phyloP scores from a whole-genome alignment of 2,797 vertebrate species.

The Acanthurus tractus region DNA sequence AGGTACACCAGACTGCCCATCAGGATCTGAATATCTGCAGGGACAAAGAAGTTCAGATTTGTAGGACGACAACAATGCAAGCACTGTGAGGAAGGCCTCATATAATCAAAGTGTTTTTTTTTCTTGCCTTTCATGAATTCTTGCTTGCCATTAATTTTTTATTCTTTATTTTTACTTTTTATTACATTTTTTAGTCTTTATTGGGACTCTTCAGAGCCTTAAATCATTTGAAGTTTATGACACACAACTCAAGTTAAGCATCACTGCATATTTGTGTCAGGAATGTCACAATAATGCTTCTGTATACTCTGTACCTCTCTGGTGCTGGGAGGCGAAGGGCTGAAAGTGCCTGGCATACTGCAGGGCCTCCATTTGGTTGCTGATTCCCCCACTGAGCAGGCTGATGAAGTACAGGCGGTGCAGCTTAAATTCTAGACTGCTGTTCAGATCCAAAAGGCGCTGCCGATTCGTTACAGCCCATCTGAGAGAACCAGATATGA shows the following conservation, averaged over 20 bases:
- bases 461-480: constrained; percentile 92
- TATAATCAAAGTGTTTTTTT: background rate
- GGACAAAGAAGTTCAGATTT: constrained; percentile 6
- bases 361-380: constrained; percentile 91
- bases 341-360: constrained; percentile 93
- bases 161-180: no score
- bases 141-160: background rate
- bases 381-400: constrained; percentile 89
- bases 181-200: background rate
- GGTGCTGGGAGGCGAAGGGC: constrained; percentile 92
- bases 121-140: background rate
- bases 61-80: background rate
- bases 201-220: no score
- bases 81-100: background rate
- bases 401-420: constrained; percentile 93
- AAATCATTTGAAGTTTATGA: background rate
- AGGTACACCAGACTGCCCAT: constrained; percentile 94
- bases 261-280: background rate
- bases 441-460: constrained; percentile 91
- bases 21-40: constrained; percentile 92
- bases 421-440: constrained; percentile 93
- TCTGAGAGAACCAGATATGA: constrained; percentile 65
- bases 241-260: background rate
- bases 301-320: constrained; percentile 84
- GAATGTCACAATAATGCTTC: background rate